Base-by-base conservation (phyloP, 2,888 invertebrate species). In the Protophormia terraenovae region DNA sequence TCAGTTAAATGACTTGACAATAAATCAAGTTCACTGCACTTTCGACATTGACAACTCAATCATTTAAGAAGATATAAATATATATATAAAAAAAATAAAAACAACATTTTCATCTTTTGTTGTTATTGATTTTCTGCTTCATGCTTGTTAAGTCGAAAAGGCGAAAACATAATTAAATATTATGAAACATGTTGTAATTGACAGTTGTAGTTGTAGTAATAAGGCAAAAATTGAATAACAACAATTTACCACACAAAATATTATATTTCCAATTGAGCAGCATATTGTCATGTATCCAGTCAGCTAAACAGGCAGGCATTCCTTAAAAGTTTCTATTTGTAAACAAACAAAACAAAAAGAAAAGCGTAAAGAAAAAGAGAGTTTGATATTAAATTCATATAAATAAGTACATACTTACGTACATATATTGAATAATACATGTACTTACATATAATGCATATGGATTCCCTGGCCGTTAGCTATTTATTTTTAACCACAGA, bases 41-140 rank as follows among this genome's bases (percentile, higher is more conserved):
- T 41, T 71, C 69, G 66, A 66, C 85, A 79, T 79, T 85, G 78
- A 82, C 78, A 85, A 79, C 64, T 82, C 64, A 79, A 82, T 85
- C 69, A 73, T 64, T 38, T 19, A 55, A 62, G 45, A 55, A 8
- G 29, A 16, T 8, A 41, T n/a, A n/a, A 55, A 41, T 6, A 4
- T 4, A 53, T 58, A 53, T 16, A 53, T 12, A 14, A 14, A 38
- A 45, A 24, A 58, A 5, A 47, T 12, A 45, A n/a, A 38, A 8
- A 47, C 22, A 27, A 29, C 24, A 14, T 55, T 27, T 69, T 62
- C 8, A 5, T 16, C 41, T 4, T 32, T 45, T 22, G 22, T 50
- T 12, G 12, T 19, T 27, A 24, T 14, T 50, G 5, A 41, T 41
- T 29, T 3, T 47, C 27, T 66, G 35, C 29, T 55, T 32, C 2